Percentiles rank a stretch among this genome's conserved stretches.
Conservation (phyloP, 2,113 vertebrate genomes). For the Lagopus leucura region DNA sequence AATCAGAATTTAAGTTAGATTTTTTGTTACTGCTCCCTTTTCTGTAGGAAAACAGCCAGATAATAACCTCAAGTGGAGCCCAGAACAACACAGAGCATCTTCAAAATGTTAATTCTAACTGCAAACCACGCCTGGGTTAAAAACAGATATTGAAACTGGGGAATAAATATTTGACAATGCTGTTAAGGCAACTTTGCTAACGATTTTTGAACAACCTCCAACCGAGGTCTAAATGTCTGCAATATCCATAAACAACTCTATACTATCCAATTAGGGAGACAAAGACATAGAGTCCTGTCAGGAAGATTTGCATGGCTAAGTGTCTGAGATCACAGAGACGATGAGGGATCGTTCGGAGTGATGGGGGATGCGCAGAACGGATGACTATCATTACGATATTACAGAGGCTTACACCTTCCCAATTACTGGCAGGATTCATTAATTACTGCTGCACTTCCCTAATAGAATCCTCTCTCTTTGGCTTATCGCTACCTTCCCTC, state of each 20-base stretch:
- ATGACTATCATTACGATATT: conserved; percentile 97
- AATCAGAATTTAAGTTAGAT: conserved; percentile 36
- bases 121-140: conserved; percentile 40
- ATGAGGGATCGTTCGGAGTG: conserved; percentile 85
- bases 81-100: neutral
- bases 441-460: conserved; percentile 90
- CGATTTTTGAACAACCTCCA: conserved; percentile 96
- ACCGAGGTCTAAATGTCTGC: conserved; percentile 96
- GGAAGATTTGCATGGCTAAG: conserved; percentile 98
- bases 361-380: conserved; percentile 87
- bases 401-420: conserved; percentile 91
- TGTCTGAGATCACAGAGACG: conserved; percentile 92
- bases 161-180: conserved; percentile 86
- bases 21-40: neutral
- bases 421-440: conserved; percentile 99
- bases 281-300: conserved; percentile 97
- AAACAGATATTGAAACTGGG: conserved; percentile 75
- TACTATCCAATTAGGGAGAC: conserved; percentile 99
- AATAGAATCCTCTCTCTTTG: conserved; percentile 78
- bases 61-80: neutral
- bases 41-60: conserved; percentile 32
- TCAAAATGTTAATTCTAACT: conserved; percentile 42
- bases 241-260: conserved; percentile 99
- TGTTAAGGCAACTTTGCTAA: conserved; percentile 93
- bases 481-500: conserved; percentile 85